A percentile compares a stretch with the other conserved stretches of the same genome.
Evolutionary conservation across 1,140 invertebrate species (phyloP).

Genomic region (Thaumatotibia leucotreta): DNA sequence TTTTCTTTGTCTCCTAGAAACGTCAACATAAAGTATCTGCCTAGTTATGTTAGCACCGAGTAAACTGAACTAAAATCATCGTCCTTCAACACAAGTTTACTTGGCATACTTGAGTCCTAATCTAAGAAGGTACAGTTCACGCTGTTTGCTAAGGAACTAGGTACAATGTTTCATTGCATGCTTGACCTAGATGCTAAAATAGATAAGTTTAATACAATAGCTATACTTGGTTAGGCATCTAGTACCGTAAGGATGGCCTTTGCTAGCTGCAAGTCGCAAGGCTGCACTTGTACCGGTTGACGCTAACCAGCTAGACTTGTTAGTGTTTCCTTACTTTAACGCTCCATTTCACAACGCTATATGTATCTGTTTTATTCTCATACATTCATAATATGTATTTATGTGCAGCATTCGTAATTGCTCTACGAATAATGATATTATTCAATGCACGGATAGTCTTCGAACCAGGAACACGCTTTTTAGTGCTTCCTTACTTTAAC

Average conservation of each 20-base stretch:
- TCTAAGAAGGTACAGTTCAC: background rate
- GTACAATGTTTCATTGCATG: background rate
- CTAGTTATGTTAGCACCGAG: too few relatives aligned
- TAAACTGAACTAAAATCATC: too few relatives aligned
- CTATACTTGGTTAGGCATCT: constrained; percentile 35
- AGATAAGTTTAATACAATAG: constrained; percentile 25
- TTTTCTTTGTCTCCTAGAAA: too few relatives aligned
- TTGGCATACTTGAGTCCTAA: background rate
- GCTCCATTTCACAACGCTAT: background rate
- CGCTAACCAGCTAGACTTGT: constrained; percentile 45
- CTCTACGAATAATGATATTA: background rate
- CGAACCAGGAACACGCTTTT: too few relatives aligned
- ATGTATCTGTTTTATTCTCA: background rate
- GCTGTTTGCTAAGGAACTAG: background rate
- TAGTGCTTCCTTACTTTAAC: constrained; percentile 45
- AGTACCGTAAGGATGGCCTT: constrained; percentile 58
- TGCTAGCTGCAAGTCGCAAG: constrained; percentile 30
- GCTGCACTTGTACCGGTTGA: constrained; percentile 22
- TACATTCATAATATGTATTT: constrained; percentile 15
- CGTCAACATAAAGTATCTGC: too few relatives aligned
- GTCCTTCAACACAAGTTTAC: too few relatives aligned
- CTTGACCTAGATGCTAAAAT: constrained; percentile 1
- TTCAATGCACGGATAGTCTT: too few relatives aligned
- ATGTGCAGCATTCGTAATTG: background rate
- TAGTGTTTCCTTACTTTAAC: constrained; percentile 45